These are phyloP conservation scores for Agrenia bidenticulata DNA, from an alignment of 2,888 invertebrate genomes.

Conservation along the genomic window DNA sequence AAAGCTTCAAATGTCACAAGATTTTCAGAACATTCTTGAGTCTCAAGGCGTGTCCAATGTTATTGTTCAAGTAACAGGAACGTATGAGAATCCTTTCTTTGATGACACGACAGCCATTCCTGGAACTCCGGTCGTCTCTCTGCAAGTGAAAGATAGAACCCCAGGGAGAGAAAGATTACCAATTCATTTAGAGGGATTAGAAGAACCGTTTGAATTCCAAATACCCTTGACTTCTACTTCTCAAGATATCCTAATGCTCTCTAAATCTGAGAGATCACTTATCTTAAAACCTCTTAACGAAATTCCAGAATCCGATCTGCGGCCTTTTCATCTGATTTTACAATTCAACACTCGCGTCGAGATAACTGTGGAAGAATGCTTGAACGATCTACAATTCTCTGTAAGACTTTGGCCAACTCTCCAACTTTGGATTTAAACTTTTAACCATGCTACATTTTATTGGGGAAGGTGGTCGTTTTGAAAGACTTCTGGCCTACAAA, in stretches of 20 bases:
- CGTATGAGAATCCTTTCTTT: slow-evolving; percentile 21
- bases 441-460: too few species aligned
- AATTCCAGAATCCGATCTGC: slow-evolving; percentile 19
- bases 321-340: slow-evolving; percentile 18
- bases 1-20: too few species aligned
- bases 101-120: slow-evolving; percentile 33
- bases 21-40: too few species aligned
- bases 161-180: slow-evolving; percentile 19
- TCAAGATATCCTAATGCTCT: background rate
- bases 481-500: slow-evolving; percentile 17
- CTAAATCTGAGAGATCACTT: slow-evolving; percentile 1
- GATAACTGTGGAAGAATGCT: slow-evolving; percentile 1
- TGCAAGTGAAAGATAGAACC: slow-evolving; percentile 18
- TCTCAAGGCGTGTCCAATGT: too few species aligned
- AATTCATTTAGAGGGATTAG: slow-evolving; percentile 14
- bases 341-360: slow-evolving; percentile 18
- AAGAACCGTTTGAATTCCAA: slow-evolving; percentile 21
- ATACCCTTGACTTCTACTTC: slow-evolving; percentile 13
- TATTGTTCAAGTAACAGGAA: slow-evolving; percentile 13
- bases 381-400: background rate
- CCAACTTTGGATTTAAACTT: too few species aligned
- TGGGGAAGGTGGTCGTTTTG: slow-evolving; percentile 12
- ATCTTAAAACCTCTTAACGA: slow-evolving; percentile 8
- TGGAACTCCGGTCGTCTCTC: slow-evolving; percentile 18
- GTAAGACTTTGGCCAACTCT: background rate